Evolutionary conservation across 1,140 invertebrate genomes (phyloP).

Genomic region (Bombus waltoni): DNA sequence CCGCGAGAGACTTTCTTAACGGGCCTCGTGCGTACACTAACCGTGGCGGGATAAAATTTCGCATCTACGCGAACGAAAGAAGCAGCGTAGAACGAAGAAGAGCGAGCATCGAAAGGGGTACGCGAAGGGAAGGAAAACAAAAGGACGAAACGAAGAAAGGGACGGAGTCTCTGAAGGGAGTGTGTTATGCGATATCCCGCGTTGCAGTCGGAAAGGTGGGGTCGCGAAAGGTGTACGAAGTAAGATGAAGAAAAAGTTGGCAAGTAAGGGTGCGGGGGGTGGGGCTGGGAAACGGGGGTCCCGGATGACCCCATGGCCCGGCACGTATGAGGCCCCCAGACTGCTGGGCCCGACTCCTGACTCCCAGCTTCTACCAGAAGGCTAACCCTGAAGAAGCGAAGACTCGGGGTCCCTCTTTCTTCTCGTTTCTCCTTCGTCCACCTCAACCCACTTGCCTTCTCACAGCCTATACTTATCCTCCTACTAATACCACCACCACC

Average conservation of each 20-base stretch:
- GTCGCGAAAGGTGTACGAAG: slow-evolving; percentile 63
- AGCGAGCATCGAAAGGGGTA: slow-evolving; percentile 28
- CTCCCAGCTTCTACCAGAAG: slow-evolving; percentile 73
- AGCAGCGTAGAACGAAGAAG: slow-evolving; percentile 24
- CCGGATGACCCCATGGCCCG: slow-evolving; percentile 79
- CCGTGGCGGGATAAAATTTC: slow-evolving; percentile 37
- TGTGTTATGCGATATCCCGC: slow-evolving; percentile 67
- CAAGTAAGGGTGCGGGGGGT: slow-evolving; percentile 41
- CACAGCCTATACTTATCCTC: slow-evolving; percentile 83
- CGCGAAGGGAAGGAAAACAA: slow-evolving; percentile 29
- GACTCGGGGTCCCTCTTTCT: slow-evolving; percentile 53
- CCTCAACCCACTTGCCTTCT: slow-evolving; percentile 65
- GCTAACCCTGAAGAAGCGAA: slow-evolving; percentile 70
- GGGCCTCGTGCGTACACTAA: background rate
- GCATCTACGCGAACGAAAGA: background rate
- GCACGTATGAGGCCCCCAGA: slow-evolving; percentile 80
- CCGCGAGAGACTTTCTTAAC: slow-evolving; percentile 13
- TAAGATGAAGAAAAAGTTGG: slow-evolving; percentile 62
- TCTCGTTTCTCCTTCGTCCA: slow-evolving; percentile 61
- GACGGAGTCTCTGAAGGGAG: slow-evolving; percentile 39
- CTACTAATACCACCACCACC: slow-evolving; percentile 80
- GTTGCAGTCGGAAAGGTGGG: slow-evolving; percentile 65
- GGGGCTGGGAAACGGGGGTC: slow-evolving; percentile 73
- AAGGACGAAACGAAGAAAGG: slow-evolving; percentile 48
- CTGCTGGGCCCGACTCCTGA: slow-evolving; percentile 79